Base-by-base conservation (phyloP, 1,140 invertebrate genomes). In the Schlechtendalia chinensis region DNA sequence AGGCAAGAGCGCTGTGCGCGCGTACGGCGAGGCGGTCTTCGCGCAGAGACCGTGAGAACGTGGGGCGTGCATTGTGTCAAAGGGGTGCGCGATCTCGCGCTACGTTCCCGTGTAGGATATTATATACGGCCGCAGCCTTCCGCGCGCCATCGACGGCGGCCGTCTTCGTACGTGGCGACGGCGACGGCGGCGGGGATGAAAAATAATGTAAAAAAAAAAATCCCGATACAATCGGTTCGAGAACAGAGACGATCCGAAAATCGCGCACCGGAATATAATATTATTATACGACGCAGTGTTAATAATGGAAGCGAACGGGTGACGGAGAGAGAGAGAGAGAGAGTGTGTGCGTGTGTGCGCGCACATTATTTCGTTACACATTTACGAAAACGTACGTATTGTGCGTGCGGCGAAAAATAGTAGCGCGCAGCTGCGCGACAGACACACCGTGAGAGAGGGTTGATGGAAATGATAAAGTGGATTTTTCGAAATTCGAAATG, bases 391-490 rank as follows among this genome's bases (percentile, higher is more conserved):
- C 6, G 5, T 22, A 32, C n/a, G 27, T 29, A 71, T 53, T 71
- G 19, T 53, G 22, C 50, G 67, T 50, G 67, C 24, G 8, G 67
- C 67, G 72, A 77, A 58, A 77, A 61, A 77, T 61, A 39, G n/a
- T n/a, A 77, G 19, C 50, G 58, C 56, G 74, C 74, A 77, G 74
- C 74, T 77, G 74, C 56, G 65, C 32, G 1, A 45, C 65, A 47
- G 65, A 67, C 65, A 69, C 39, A 69, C 58, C 56, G 74, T 77
- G 74, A 11, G 74, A 77, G 74, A 77, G 74, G 74, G 74, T 77
- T 77, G 74, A 45, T 77, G 74, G 22, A 59, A 45, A 77, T 77
- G 74, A 77, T 77, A 77, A 77, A 77, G 74, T 77, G 74, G 74
- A 77, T 77, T 77, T 54, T 58, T 24, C 16, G 74, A 77, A 77